phyloP scores from a whole-genome alignment of 2,888 invertebrate species.

The Hydrotaea cyrtoneurina region DNA sequence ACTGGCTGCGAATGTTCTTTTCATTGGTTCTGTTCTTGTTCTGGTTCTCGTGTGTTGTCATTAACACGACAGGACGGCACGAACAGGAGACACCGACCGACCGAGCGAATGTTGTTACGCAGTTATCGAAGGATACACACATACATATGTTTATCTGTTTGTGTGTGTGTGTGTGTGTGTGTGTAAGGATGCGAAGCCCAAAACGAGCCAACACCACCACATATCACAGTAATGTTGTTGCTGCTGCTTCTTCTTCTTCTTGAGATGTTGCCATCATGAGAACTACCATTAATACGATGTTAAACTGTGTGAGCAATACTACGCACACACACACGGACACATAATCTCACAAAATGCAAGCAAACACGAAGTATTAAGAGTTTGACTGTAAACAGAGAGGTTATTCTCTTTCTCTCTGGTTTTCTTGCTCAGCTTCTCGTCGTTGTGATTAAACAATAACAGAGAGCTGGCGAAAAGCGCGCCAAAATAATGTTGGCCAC shows the following conservation, averaged over 20 bases:
- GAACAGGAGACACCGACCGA: conserved; percentile 10
- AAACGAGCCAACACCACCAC: conserved; percentile 53
- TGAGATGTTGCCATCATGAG: not conserved
- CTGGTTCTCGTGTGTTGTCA: conserved; percentile 28
- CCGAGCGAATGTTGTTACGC: conserved; percentile 51
- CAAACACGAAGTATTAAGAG: not conserved
- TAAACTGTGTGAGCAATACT: conserved; percentile 1
- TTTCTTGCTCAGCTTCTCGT: no score
- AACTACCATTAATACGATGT: conserved; percentile 45
- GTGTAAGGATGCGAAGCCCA: conserved; percentile 57
- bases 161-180: no score
- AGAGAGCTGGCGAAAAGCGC: conserved; percentile 44
- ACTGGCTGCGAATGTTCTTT: conserved; percentile 54
- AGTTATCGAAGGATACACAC: conserved; percentile 64
- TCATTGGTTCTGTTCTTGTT: not conserved
- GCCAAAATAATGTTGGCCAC: conserved; percentile 41
- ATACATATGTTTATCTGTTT: no score
- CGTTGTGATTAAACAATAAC: not conserved
- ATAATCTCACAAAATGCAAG: not conserved
- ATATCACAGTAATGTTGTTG: not conserved
- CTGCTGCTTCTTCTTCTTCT: not conserved
- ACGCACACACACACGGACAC: not conserved
- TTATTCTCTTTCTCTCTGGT: not conserved
- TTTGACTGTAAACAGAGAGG: not conserved
- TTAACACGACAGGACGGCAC: conserved; percentile 30